These are phyloP conservation scores for Campaea margaritaria DNA, from an alignment of 2,888 invertebrate species.

Conservation along the genomic window DNA sequence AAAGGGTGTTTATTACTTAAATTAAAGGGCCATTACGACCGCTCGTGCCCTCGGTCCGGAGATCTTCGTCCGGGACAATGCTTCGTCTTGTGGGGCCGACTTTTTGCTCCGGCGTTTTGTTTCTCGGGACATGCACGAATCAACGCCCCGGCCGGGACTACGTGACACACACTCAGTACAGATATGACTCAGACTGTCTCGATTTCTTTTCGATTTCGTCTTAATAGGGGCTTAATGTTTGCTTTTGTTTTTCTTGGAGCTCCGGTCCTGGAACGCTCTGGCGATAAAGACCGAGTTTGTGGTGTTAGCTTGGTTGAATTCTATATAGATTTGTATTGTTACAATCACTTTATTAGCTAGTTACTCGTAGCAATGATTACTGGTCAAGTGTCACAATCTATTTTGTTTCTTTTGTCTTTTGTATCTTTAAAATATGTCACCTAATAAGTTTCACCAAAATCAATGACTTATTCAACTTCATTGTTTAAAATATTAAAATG, in stretches of 20 bases:
- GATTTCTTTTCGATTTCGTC: conserved; percentile 35
- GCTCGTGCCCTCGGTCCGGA: conserved; percentile 51
- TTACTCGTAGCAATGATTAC: no score
- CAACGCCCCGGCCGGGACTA: conserved; percentile 39
- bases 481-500: no score
- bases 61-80: conserved; percentile 52
- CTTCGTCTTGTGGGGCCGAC: conserved; percentile 50
- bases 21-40: conserved; percentile 59
- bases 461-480: no score
- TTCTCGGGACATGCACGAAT: conserved; percentile 62
- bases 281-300: conserved; percentile 8
- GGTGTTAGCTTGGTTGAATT: background rate
- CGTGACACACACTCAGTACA: conserved; percentile 35
- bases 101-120: conserved; percentile 58
- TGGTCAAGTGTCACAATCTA: no score
- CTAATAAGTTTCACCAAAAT: no score
- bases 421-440: no score
- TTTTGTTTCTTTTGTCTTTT: no score
- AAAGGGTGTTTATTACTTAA: conserved; percentile 62
- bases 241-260: conserved; percentile 24
- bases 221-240: conserved; percentile 29
- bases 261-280: background rate
- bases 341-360: background rate
- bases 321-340: background rate
- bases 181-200: conserved; percentile 45